phyloP scores from a whole-genome alignment of 2,797 vertebrate genomes.

The Melanogrammus aeglefinus region DNA sequence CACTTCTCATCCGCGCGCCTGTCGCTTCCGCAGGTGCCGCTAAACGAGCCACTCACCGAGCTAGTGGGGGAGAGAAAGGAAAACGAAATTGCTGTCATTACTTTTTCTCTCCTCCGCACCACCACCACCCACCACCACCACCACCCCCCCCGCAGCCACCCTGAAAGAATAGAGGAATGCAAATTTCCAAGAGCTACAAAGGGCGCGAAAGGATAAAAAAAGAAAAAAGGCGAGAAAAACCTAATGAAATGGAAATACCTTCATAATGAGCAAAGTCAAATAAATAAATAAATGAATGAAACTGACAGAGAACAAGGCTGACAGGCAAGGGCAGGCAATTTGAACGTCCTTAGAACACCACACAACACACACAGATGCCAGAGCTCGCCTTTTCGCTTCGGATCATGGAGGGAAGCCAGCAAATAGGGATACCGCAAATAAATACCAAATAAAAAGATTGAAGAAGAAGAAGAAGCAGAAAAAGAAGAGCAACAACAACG shows the following conservation, averaged over 20 bases:
- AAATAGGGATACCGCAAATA: constrained; percentile 60
- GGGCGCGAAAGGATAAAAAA: constrained; percentile 25
- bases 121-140: too few species aligned
- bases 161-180: constrained; percentile 89
- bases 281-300: constrained; percentile 81
- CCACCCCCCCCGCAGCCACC: too few species aligned
- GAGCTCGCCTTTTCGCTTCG: constrained; percentile 68
- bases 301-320: constrained; percentile 84
- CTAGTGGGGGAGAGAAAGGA: constrained; percentile 79
- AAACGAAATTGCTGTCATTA: constrained; percentile 97
- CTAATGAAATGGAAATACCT: constrained; percentile 79
- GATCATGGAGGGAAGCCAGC: constrained; percentile 65
- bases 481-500: background rate
- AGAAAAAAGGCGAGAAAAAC: constrained; percentile 46
- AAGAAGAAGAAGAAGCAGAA: constrained; percentile 14
- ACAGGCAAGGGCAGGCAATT: constrained; percentile 76
- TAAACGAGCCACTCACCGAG: constrained; percentile 93
- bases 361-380: constrained; percentile 50
- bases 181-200: constrained; percentile 88
- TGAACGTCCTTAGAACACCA: constrained; percentile 81
- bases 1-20: constrained; percentile 95
- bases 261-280: constrained; percentile 81
- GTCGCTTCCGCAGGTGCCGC: constrained; percentile 95
- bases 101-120: constrained; percentile 62
- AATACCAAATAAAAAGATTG: constrained; percentile 1